Evolutionary conservation across 2,888 invertebrate genomes (phyloP), one percentile per base, ranked within the genome.

Genomic region (Cryptus armator): DNA sequence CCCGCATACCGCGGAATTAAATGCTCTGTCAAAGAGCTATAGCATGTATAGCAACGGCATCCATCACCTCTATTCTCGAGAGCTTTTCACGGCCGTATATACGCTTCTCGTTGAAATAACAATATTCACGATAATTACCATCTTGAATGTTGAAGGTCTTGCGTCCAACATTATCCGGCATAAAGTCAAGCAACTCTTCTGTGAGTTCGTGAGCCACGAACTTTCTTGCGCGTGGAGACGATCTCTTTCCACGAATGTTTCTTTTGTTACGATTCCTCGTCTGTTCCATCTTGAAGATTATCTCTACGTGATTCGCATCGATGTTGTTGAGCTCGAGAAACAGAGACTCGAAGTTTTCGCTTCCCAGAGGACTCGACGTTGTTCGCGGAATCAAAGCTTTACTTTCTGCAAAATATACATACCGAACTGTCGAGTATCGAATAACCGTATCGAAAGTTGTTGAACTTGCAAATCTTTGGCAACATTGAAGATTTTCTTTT

Each of bases 351-450:
- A 37, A 66, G 48, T 84, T 87, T 87, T 94, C 91, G 0, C 94
- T 94, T 62, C 91, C 91, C 5, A 95, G 77, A 0, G 92, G 83
- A 0, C 89, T 89, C 19, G 51, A 70, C 1, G 24, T 0, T 59
- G 75, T 71, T 62, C 86, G 85, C 10, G 89, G 87, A 1, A 53
- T 79, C n/a, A 91, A 75, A 24, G 48, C 43, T 14, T 81, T 24
- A 12, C 70, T 70, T 19, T 48, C 81, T 84, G 64, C 2, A n/a
- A 24, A 53, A 2, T n/a, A 29, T 29, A 48, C 14, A 48, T 3
- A 3, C 3, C 24, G 12, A 19, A 37, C 5, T 9, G 7, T 9
- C 1, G 37, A 7, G 7, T 37, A 37, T 37, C 37, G 37, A 37
- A 7, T 5, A 37, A 37, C 37, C 37, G 37, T 37, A 6, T 6